Conservation (phyloP, 2,113 vertebrate genomes). For the Nycticebus coucang region DNA sequence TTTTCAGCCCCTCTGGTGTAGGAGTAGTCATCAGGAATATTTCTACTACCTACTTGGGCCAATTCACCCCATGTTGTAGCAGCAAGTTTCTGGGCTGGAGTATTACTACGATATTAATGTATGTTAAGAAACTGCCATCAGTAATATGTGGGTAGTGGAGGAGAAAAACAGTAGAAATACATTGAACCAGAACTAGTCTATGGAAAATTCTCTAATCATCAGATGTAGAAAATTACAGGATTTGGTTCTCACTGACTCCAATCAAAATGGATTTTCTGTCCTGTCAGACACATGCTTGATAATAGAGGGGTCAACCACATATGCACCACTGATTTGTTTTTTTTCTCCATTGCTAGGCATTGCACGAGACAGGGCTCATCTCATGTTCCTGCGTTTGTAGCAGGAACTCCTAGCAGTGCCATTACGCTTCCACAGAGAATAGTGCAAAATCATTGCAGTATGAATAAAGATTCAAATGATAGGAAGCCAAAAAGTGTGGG, state of each 20-base stretch:
- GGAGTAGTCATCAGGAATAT: not conserved
- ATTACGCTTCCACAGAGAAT: not conserved
- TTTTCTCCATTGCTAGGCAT: slow-evolving; percentile 4
- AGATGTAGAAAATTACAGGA: slow-evolving; percentile 19
- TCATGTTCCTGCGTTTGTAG: not conserved
- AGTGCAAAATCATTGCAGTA: not conserved
- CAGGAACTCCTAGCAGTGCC: not conserved
- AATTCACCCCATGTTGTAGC: not conserved
- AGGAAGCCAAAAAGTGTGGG: not conserved
- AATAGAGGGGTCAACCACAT: not conserved
- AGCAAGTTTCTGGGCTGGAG: not conserved
- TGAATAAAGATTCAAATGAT: slow-evolving; percentile 32
- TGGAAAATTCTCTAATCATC: slow-evolving; percentile 37
- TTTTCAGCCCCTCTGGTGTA: not conserved
- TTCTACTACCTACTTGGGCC: not conserved
- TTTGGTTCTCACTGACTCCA: not conserved
- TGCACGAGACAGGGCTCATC: not conserved
- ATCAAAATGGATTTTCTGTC: slow-evolving; percentile 18
- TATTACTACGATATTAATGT: not conserved
- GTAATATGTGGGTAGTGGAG: not conserved
- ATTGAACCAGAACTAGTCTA: not conserved
- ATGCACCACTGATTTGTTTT: not conserved
- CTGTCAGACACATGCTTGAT: slow-evolving; percentile 12
- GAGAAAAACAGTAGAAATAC: not conserved
- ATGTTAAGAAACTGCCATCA: not conserved